Evolutionary conservation across 2,113 vertebrate species (phyloP).

Genomic region (Scalopus aquaticus): DNA sequence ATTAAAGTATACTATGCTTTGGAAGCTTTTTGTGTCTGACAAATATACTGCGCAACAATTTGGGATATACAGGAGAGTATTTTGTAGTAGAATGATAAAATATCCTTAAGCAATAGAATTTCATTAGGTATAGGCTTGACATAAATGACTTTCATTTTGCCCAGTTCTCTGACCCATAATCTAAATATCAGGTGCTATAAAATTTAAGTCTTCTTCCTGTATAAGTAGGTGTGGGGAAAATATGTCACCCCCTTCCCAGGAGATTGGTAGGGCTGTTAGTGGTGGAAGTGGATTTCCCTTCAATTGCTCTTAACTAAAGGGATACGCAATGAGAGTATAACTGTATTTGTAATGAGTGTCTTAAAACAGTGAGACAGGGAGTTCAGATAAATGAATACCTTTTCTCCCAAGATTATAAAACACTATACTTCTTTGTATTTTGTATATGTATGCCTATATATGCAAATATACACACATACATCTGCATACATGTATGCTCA

Average conservation of each 20-base stretch:
- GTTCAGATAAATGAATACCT: not conserved
- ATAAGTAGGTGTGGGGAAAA: constrained; percentile 46
- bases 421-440: not conserved
- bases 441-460: not conserved
- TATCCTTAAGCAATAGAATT: constrained; percentile 39
- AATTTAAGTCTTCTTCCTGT: constrained; percentile 30
- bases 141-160: constrained; percentile 23
- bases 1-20: not conserved
- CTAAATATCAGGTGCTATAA: constrained; percentile 52
- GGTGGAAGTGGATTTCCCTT: not conserved
- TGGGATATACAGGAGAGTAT: not conserved
- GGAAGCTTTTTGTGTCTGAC: not conserved
- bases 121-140: constrained; percentile 28
- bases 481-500: too few relatives aligned
- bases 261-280: not conserved
- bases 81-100: constrained; percentile 37
- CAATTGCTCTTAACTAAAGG: not conserved
- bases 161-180: not conserved
- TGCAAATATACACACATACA: too few relatives aligned
- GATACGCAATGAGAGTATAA: not conserved
- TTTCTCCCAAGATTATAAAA: not conserved
- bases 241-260: not conserved
- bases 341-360: not conserved
- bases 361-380: not conserved
- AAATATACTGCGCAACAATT: not conserved